Percentiles rank a stretch among this genome's conserved stretches.
Conservation (phyloP, 1,140 invertebrate genomes). For the Sitobion miscanthi region DNA sequence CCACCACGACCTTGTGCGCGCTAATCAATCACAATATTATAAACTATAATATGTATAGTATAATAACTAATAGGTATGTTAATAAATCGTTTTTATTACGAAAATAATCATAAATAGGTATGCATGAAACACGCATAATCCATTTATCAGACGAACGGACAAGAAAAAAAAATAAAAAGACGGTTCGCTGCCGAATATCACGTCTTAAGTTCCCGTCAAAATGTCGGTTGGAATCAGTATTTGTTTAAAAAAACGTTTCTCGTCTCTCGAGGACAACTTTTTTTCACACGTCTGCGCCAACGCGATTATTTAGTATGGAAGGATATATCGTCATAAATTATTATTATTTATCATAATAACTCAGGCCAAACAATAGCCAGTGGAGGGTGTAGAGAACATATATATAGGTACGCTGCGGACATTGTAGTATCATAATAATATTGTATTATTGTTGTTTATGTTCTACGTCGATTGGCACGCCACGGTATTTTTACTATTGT, state of each 20-base stretch:
- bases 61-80: not conserved
- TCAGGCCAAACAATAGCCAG: not conserved
- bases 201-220: not conserved
- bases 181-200: not conserved
- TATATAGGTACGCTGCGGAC: not conserved
- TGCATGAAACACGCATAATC: not conserved
- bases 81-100: not conserved
- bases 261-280: not conserved
- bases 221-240: not conserved
- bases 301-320: not conserved
- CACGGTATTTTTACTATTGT: not conserved
- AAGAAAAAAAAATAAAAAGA: not conserved
- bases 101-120: not conserved
- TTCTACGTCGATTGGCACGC: not conserved
- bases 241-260: not conserved
- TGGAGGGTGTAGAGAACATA: not conserved
- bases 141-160: not conserved
- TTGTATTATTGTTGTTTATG: not conserved
- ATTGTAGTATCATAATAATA: not conserved
- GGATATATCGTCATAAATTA: not conserved
- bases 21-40: not conserved
- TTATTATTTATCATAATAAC: slow-evolving; percentile 3
- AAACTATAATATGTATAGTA: not conserved
- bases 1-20: not conserved
- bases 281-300: not conserved